A percentile compares a stretch with the other conserved stretches of the same genome.
These are phyloP conservation scores for Ptychochromis oligacanthus DNA, from an alignment of 2,113 vertebrate species.

Conservation along the genomic window DNA sequence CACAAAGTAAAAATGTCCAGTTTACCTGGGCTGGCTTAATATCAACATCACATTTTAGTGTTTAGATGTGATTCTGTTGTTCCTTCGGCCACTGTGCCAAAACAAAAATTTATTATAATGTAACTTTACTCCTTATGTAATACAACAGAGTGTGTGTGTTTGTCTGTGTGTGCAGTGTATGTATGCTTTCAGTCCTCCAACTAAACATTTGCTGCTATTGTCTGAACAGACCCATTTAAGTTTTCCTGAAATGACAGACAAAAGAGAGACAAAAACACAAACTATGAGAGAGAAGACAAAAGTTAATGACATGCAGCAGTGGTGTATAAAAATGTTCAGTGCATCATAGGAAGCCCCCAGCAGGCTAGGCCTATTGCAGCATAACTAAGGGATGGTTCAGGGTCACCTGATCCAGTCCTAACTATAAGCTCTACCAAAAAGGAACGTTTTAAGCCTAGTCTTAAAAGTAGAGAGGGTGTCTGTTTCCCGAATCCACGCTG, in stretches of 20 bases:
- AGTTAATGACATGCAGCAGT: neutral
- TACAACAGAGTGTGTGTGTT: neutral
- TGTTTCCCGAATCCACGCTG: neutral
- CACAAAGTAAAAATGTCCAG: neutral
- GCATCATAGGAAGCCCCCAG: neutral
- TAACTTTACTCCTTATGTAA: neutral
- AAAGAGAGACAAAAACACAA: neutral
- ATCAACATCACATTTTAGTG: neutral
- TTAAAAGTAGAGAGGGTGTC: neutral
- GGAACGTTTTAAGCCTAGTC: neutral
- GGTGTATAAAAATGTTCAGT: neutral
- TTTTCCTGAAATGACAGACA: neutral
- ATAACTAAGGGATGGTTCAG: neutral
- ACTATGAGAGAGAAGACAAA: neutral
- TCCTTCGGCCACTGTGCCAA: neutral
- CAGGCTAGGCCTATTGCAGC: fast-evolving
- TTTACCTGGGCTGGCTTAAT: neutral
- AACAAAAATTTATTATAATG: neutral
- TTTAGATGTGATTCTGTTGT: neutral
- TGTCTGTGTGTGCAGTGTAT: neutral
- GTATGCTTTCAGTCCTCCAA: too few relatives aligned
- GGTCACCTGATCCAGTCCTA: too few relatives aligned
- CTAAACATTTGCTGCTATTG: neutral
- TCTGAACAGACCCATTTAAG: neutral
- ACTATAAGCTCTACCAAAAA: neutral